A percentile compares a stretch with the other conserved stretches of the same genome.
phyloP scores from a whole-genome alignment of 2,797 vertebrate species.

The Bradypodion pumilum region DNA sequence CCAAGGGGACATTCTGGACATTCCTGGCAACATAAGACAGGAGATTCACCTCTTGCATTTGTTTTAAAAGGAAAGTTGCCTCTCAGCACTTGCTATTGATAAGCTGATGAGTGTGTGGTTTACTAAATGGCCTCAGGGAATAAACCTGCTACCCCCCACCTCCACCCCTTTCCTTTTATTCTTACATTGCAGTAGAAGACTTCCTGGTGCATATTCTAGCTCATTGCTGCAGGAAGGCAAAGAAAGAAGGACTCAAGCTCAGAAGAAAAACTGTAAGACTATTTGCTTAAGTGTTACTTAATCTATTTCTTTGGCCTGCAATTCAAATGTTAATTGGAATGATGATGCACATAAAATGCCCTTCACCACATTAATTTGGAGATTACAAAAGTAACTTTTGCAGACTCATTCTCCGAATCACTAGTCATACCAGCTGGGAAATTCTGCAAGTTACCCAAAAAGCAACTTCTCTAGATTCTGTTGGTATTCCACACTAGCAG shows the following conservation, averaged over 20 bases:
- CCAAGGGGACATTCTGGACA: background rate
- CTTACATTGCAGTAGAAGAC: background rate
- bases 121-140: background rate
- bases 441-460: too few relatives aligned
- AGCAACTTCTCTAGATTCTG: too few relatives aligned
- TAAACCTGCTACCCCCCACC: background rate
- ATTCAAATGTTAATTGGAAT: background rate
- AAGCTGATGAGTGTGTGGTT: background rate
- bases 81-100: background rate
- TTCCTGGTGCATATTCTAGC: background rate
- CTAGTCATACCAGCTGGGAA: too few relatives aligned
- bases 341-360: background rate
- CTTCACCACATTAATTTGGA: background rate
- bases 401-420: too few relatives aligned
- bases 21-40: background rate
- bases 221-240: background rate
- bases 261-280: background rate
- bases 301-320: background rate
- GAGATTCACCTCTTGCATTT: background rate
- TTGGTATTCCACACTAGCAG: too few relatives aligned
- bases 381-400: too few relatives aligned
- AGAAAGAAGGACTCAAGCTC: background rate
- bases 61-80: background rate
- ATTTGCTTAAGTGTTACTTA: background rate
- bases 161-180: background rate